These are phyloP conservation scores for Telenomus remus DNA, from an alignment of 1,140 invertebrate genomes.

Conservation along the genomic window DNA sequence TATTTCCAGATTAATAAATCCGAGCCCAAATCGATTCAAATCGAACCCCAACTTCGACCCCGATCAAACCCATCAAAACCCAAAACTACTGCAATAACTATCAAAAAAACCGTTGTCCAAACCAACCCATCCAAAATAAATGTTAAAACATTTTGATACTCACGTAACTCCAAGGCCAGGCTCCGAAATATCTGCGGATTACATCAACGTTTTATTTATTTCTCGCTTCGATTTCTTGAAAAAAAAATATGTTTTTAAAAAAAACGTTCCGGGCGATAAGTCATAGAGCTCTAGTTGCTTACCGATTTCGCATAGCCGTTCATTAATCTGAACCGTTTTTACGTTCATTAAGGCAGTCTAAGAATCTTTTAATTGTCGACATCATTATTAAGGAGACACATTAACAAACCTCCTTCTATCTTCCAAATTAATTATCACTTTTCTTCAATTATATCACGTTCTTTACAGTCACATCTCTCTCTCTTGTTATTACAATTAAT, in stretches of 20 bases:
- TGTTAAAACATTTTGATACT: conserved; percentile 20
- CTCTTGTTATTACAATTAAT: too few species aligned
- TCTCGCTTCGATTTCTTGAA: conserved; percentile 29
- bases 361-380: conserved; percentile 19
- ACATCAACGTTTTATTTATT: conserved; percentile 52
- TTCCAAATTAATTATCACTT: too few species aligned
- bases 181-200: conserved; percentile 43
- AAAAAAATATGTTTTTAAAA: too few species aligned
- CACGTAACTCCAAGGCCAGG: conserved; percentile 33
- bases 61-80: too few species aligned
- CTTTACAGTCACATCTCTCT: too few species aligned
- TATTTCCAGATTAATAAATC: conserved; percentile 10
- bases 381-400: neutral
- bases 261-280: conserved; percentile 14
- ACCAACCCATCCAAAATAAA: conserved; percentile 32
- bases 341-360: conserved; percentile 6
- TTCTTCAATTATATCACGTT: too few species aligned
- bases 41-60: neutral
- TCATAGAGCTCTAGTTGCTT: conserved; percentile 12
- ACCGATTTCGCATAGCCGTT: too few species aligned
- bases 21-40: neutral
- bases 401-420: neutral
- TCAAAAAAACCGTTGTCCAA: conserved; percentile 6
- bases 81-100: neutral
- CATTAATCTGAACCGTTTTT: too few species aligned